A percentile compares a stretch with the other conserved stretches of the same genome.
These are phyloP conservation scores for Madoqua kirkii DNA, from an alignment of 2,113 vertebrate genomes.

Conservation along the genomic window DNA sequence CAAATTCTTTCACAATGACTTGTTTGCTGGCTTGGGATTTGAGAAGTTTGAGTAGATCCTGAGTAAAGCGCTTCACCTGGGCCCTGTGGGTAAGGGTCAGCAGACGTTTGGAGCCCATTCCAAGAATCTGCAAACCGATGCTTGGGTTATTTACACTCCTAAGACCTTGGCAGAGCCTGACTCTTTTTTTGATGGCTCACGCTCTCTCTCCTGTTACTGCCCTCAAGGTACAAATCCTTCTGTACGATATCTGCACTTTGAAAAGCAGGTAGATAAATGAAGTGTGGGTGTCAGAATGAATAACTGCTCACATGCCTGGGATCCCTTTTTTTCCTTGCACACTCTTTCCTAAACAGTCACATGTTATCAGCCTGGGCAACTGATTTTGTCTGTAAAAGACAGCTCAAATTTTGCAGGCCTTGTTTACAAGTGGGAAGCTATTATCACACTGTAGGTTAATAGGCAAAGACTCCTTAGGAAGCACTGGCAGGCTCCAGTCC, in stretches of 20 bases:
- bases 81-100: conserved; percentile 95
- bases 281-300: not conserved
- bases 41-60: conserved; percentile 95
- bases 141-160: not conserved
- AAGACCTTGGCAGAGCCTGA: not conserved
- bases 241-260: not conserved
- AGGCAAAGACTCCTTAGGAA: not conserved
- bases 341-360: not conserved
- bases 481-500: not conserved
- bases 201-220: not conserved
- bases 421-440: conserved; percentile 2
- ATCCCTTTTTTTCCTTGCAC: not conserved
- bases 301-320: not conserved
- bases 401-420: not conserved
- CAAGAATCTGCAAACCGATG: conserved; percentile 88
- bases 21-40: conserved; percentile 99
- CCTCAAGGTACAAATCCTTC: not conserved
- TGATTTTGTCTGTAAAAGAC: not conserved
- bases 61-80: conserved; percentile 97
- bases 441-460: not conserved
- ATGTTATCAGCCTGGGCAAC: not conserved
- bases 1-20: conserved; percentile 92
- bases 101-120: conserved; percentile 94
- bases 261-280: not conserved
- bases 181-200: not conserved